These are phyloP conservation scores for Leucophora obtusa DNA, from an alignment of 2,888 invertebrate species.

Conservation along the genomic window DNA sequence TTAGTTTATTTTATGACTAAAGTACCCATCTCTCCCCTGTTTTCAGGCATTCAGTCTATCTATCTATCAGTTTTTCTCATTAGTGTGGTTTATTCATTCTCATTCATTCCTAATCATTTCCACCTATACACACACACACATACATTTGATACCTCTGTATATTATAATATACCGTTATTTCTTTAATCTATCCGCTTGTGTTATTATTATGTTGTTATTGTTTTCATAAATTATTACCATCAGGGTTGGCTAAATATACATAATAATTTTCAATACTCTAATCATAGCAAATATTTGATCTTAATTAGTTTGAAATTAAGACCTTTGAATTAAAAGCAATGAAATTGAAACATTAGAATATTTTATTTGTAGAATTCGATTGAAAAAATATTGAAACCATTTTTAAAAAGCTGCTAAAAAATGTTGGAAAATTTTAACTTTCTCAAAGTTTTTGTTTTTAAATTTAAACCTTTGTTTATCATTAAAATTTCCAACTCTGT, in stretches of 20 bases:
- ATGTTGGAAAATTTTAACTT: too few species aligned
- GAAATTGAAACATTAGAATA: too few species aligned
- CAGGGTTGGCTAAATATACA: constrained; percentile 11
- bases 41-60: neutral
- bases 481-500: too few species aligned
- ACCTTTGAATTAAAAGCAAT: neutral
- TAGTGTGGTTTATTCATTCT: constrained; percentile 26
- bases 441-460: too few species aligned
- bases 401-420: too few species aligned
- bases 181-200: constrained; percentile 18
- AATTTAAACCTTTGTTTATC: too few species aligned
- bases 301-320: neutral
- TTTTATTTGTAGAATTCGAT: too few species aligned
- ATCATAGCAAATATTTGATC: neutral
- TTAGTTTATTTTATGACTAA: constrained; percentile 37
- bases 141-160: neutral
- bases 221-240: constrained; percentile 35
- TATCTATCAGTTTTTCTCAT: constrained; percentile 19
- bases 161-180: constrained; percentile 2
- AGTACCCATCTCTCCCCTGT: constrained; percentile 20
- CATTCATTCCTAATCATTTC: neutral
- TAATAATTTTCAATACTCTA: neutral
- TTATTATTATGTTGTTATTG: constrained; percentile 37
- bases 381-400: too few species aligned
- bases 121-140: neutral